phyloP scores from a whole-genome alignment of 2,113 vertebrate species.

The Vanacampus margaritifer region DNA sequence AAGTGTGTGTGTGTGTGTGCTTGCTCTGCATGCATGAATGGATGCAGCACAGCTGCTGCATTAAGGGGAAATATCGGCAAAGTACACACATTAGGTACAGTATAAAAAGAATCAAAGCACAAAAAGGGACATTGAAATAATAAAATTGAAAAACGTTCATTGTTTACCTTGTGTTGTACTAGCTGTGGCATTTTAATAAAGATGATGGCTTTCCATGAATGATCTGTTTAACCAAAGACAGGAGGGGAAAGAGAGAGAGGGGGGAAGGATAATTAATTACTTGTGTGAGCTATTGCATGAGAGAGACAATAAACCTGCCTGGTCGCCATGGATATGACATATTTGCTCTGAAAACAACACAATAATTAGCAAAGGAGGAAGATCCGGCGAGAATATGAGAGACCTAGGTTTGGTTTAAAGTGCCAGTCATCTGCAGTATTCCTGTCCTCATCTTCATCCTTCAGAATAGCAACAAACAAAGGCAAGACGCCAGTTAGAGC shows the following conservation, averaged over 20 bases:
- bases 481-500: slow-evolving; percentile 30
- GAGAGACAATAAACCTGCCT: slow-evolving; percentile 99
- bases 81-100: slow-evolving; percentile 35
- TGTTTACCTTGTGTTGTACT: slow-evolving; percentile 94
- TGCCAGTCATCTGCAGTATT: slow-evolving; percentile 83
- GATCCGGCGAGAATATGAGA: slow-evolving; percentile 99
- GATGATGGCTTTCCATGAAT: slow-evolving; percentile 97
- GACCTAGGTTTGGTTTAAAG: slow-evolving; percentile 98
- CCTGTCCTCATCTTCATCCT: slow-evolving; percentile 62
- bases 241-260: slow-evolving; percentile 77
- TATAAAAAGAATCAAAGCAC: slow-evolving; percentile 29
- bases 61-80: slow-evolving; percentile 55
- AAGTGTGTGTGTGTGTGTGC: slow-evolving; percentile 33
- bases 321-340: slow-evolving; percentile 99
- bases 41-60: slow-evolving; percentile 62
- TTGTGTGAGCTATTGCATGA: slow-evolving; percentile 99
- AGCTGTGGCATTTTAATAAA: slow-evolving; percentile 78
- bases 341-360: slow-evolving; percentile 99
- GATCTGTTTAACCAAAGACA: slow-evolving; percentile 99
- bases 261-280: slow-evolving; percentile 96
- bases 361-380: slow-evolving; percentile 99
- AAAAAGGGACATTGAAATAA: slow-evolving; percentile 36
- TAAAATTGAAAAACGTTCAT: slow-evolving; percentile 50
- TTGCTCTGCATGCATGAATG: slow-evolving; percentile 67
- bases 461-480: slow-evolving; percentile 61